phyloP scores from a whole-genome alignment of 2,888 invertebrate genomes.

The Melanostoma mellinum region DNA sequence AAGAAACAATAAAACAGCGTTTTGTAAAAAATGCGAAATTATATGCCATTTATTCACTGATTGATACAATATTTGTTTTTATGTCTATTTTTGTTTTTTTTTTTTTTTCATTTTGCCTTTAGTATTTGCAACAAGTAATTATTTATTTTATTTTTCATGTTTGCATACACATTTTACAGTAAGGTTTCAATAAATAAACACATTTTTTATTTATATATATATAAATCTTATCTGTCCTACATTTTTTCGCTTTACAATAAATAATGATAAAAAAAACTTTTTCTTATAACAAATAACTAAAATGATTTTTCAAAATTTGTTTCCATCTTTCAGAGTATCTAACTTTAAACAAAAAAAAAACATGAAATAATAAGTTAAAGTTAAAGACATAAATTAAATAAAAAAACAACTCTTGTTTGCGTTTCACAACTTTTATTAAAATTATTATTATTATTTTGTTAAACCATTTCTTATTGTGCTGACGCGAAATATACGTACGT shows the following conservation, averaged over 20 bases:
- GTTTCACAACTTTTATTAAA: constrained; percentile 50
- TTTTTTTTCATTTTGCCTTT: constrained; percentile 48
- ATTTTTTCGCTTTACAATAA: constrained; percentile 47
- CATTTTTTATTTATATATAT: constrained; percentile 42
- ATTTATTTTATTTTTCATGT: constrained; percentile 36
- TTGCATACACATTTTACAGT: constrained; percentile 58
- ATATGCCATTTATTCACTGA: constrained; percentile 71
- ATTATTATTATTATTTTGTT: constrained; percentile 1
- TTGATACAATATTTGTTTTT: constrained; percentile 65
- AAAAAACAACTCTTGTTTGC: constrained; percentile 46
- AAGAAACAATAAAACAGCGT: constrained; percentile 16
- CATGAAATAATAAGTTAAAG: neutral
- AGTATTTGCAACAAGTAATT: constrained; percentile 60
- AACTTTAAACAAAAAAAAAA: neutral
- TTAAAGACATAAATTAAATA: constrained; percentile 14
- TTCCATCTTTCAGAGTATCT: too few relatives aligned
- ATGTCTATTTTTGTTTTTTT: constrained; percentile 40
- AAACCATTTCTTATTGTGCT: constrained; percentile 58
- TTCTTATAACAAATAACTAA: neutral
- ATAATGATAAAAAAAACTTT: constrained; percentile 48
- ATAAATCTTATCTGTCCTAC: constrained; percentile 39
- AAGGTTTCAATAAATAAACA: constrained; percentile 60
- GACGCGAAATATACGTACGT: constrained; percentile 25
- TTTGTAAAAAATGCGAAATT: constrained; percentile 71
- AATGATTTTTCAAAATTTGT: too few relatives aligned